Conservation (phyloP, 2,797 vertebrate species). For the Eleutherodactylus coqui region DNA sequence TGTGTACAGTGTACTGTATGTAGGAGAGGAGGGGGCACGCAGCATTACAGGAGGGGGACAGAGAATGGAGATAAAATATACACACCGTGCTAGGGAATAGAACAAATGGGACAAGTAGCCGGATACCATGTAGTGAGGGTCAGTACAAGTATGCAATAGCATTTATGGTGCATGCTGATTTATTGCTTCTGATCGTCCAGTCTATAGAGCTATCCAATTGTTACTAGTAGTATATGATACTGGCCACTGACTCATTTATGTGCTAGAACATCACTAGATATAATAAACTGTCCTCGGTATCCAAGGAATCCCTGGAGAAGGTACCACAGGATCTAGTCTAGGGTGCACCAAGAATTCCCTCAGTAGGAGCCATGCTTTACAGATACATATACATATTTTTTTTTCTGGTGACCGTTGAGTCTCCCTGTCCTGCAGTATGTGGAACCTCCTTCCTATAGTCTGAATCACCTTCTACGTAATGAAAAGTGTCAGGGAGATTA, state of each 20-base stretch:
- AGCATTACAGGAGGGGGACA: conserved; percentile 20
- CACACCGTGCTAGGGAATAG: neutral
- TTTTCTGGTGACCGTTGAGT: conserved; percentile 30
- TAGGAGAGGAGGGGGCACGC: conserved; percentile 28
- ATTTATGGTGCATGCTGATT: neutral
- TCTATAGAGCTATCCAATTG: neutral
- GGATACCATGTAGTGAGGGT: neutral
- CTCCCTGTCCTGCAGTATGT: conserved; percentile 24
- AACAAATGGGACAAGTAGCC: neutral
- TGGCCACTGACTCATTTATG: neutral
- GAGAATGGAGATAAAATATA: conserved; percentile 18
- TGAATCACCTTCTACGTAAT: conserved; percentile 59
- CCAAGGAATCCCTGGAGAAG: conserved; percentile 16
- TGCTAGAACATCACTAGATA: neutral
- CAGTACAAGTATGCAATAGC: neutral
- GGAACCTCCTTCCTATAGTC: conserved; percentile 24
- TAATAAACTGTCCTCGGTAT: neutral
- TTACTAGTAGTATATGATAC: neutral
- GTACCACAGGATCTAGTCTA: neutral
- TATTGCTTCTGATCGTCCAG: neutral
- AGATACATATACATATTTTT: neutral
- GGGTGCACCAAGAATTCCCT: conserved; percentile 23
- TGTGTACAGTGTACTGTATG: conserved; percentile 43
- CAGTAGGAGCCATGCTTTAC: neutral
- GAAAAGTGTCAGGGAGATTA: conserved; percentile 57